phyloP scores from a whole-genome alignment of 2,888 invertebrate genomes.

The Myopa tessellatipennis region DNA sequence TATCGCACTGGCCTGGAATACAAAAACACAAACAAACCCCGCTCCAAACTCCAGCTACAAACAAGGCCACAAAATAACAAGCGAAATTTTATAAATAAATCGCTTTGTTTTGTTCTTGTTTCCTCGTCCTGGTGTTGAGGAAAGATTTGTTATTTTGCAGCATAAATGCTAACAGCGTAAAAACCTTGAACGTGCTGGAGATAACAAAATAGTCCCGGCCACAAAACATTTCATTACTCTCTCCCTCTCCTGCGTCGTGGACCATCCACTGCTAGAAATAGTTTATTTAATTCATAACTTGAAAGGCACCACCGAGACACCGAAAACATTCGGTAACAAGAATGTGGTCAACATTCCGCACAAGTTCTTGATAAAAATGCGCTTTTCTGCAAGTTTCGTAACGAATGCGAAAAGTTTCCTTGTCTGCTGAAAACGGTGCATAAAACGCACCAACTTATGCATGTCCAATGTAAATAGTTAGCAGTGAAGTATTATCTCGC shows the following conservation, averaged over 20 bases:
- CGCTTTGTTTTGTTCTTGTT: background rate
- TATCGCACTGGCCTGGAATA: too few species aligned
- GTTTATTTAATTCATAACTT: background rate
- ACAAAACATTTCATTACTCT: background rate
- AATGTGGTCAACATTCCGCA: slow-evolving; percentile 25
- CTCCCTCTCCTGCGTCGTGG: background rate
- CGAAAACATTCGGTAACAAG: background rate
- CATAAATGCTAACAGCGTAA: background rate
- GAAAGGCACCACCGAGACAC: too few species aligned
- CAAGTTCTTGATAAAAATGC: slow-evolving; percentile 20
- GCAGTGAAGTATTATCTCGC: too few species aligned
- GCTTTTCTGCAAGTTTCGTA: slow-evolving; percentile 14
- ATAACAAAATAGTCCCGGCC: slow-evolving; percentile 1
- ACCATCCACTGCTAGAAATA: background rate
- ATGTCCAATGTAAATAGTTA: background rate
- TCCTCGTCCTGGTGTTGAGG: background rate
- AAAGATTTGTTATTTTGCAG: background rate
- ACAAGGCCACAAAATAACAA: too few species aligned
- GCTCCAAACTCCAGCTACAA: too few species aligned
- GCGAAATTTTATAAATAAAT: too few species aligned
- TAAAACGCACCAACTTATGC: background rate
- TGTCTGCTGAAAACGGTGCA: background rate
- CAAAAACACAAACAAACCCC: too few species aligned
- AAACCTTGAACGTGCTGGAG: slow-evolving; percentile 1
- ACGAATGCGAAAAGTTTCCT: slow-evolving; percentile 19